These are phyloP conservation scores for Sesia apiformis DNA, from an alignment of 2,888 invertebrate genomes.

Conservation along the genomic window DNA sequence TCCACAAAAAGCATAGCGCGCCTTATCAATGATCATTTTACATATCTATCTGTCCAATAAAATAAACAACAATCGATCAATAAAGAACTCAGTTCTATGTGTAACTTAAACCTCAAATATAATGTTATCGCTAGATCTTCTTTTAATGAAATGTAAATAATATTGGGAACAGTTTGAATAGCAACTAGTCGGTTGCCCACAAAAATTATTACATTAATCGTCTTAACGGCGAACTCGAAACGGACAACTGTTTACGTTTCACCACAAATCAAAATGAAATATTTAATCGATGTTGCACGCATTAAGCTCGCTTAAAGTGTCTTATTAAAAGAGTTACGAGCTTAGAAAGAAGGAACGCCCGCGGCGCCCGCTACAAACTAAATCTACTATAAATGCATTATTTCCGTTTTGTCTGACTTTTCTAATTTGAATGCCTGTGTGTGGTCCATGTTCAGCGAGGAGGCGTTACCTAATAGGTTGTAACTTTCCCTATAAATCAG, in stretches of 20 bases:
- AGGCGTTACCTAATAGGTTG: constrained; percentile 45
- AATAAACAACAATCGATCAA: constrained; percentile 18
- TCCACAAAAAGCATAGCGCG: constrained; percentile 25
- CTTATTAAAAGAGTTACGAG: constrained; percentile 66
- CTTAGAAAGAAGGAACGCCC: constrained; percentile 57
- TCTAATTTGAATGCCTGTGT: constrained; percentile 60
- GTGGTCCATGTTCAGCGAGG: constrained; percentile 52
- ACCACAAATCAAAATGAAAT: constrained; percentile 63
- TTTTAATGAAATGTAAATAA: constrained; percentile 5
- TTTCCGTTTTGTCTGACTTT: constrained; percentile 64
- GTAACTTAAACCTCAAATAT: constrained; percentile 4
- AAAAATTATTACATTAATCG: constrained; percentile 44
- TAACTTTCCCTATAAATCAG: constrained; percentile 42
- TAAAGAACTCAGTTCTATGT: constrained; percentile 2
- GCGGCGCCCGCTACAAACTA: constrained; percentile 49
- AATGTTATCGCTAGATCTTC: constrained; percentile 14
- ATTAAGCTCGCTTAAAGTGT: constrained; percentile 59
- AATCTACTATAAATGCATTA: constrained; percentile 56
- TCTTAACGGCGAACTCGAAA: constrained; percentile 36
- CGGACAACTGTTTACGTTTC: constrained; percentile 42
- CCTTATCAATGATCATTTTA: constrained; percentile 13
- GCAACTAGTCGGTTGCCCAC: constrained; percentile 9
- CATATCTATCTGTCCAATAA: constrained; percentile 20
- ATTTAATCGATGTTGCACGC: constrained; percentile 49
- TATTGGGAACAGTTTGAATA: constrained; percentile 11